phyloP scores from a whole-genome alignment of 2,113 vertebrate genomes.

The Megaleporinus macrocephalus region DNA sequence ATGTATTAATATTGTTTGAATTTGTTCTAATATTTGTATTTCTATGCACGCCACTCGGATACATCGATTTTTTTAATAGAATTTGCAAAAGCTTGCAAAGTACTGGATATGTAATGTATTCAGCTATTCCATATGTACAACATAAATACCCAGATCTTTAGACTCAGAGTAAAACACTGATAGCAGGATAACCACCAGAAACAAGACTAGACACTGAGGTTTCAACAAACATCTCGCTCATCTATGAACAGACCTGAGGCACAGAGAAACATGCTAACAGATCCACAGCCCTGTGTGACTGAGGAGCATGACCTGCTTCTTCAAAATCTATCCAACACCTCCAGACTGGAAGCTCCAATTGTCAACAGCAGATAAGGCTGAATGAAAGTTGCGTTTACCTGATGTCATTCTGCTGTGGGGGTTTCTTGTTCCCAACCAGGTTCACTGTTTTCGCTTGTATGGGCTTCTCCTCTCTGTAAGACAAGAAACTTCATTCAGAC shows the following conservation, averaged over 20 bases:
- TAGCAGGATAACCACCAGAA: not conserved
- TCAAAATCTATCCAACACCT: conserved; percentile 1
- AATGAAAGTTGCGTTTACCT: conserved; percentile 64
- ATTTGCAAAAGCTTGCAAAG: too few species aligned
- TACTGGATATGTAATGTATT: too few species aligned
- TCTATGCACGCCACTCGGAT: too few species aligned
- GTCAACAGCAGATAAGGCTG: not conserved
- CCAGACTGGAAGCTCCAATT: not conserved
- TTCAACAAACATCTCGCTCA: not conserved
- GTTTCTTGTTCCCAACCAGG: conserved; percentile 82
- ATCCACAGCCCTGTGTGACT: not conserved
- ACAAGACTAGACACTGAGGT: not conserved
- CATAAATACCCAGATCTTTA: not conserved
- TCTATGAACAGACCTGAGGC: too few species aligned
- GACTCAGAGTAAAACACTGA: not conserved
- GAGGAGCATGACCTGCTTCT: not conserved
- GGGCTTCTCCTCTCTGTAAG: conserved; percentile 79
- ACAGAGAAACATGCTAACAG: not conserved
- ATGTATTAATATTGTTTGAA: too few species aligned
- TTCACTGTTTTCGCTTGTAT: conserved; percentile 81
- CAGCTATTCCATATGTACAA: not conserved
- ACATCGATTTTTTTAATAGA: too few species aligned
- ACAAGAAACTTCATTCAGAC: conserved; percentile 40
- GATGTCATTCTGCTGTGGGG: conserved; percentile 79
- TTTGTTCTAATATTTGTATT: too few species aligned